Evolutionary conservation across 2,888 invertebrate genomes (phyloP), one percentile per base, ranked within the genome.

Genomic region (Hartigia nigra): DNA sequence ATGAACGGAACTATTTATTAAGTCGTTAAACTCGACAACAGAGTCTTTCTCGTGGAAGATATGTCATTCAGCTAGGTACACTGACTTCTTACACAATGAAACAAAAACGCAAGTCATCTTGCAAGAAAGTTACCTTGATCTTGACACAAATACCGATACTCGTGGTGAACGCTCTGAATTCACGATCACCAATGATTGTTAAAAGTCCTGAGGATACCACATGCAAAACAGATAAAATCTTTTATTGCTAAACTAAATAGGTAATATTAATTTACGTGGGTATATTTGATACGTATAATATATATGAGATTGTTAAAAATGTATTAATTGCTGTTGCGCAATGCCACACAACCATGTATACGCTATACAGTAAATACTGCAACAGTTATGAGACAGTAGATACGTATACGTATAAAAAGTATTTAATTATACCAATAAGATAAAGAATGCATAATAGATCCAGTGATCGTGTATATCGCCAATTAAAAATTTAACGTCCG

Each of bases 121-220:
- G 23, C 23, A 55, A n/a, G 74, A 77, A 77, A 77, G 77, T 14
- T 74, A 11, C 39, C 32, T 69, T 74, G 31, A 74, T 69, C 69
- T 70, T 34, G 55, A 69, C 35, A 69, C 35, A 12, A 32, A 70
- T 37, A 76, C 12, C 76, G 12, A 12, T 32, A 23, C 55, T 55
- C 55, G 23, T 55, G 55, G 55, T 55, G 55, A 55, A 55, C 9
- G 23, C 55, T 55, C 23, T 55, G 55, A 2, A 55, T 23, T 55
- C 55, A 55, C 23, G 55, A 55, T 4, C 0, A 55, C 23, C 55
- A 55, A 55, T 55, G 55, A 55, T 55, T 55, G 55, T 55, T 14
- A 55, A 55, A 55, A 23, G 14, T 55, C 9, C 55, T 23, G 5
- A 23, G n/a, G n/a, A n/a, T n/a, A n/a, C n/a, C n/a, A n/a, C 34